Percentiles rank a stretch among this genome's conserved stretches.
phyloP scores from a whole-genome alignment of 2,888 invertebrate genomes.

The Sesia apiformis region DNA sequence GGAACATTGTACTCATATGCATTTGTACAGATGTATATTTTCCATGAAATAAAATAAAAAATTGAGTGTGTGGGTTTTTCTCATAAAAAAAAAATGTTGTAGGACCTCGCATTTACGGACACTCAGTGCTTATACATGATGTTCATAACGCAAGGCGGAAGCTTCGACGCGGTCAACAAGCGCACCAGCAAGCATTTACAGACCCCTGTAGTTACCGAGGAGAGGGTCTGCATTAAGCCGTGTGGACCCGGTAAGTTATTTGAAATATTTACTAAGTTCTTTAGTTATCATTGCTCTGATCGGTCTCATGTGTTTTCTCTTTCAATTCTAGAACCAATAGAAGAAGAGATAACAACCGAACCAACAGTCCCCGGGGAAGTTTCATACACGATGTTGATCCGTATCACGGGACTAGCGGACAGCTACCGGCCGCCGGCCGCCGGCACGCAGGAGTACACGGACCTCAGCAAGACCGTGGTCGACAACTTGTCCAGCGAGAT shows the following conservation, averaged over 20 bases:
- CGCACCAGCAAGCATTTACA: conserved; percentile 86
- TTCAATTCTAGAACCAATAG: conserved; percentile 54
- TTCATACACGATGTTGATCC: conserved; percentile 81
- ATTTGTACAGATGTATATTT: no score
- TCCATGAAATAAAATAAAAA: no score
- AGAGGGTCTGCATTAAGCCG: conserved; percentile 87
- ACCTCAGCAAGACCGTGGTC: conserved; percentile 68
- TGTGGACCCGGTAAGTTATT: conserved; percentile 80
- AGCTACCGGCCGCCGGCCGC: conserved; percentile 83
- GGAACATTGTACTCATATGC: no score
- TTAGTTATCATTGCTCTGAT: background rate
- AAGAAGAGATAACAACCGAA: conserved; percentile 72
- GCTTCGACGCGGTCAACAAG: conserved; percentile 87
- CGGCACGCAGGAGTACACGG: conserved; percentile 82
- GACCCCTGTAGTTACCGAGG: conserved; percentile 81
- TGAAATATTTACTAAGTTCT: background rate
- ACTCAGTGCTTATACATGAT: conserved; percentile 89
- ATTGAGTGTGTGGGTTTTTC: no score
- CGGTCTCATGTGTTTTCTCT: background rate
- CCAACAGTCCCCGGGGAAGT: conserved; percentile 78
- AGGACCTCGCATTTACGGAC: conserved; percentile 89
- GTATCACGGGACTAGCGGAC: conserved; percentile 84
- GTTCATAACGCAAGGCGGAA: conserved; percentile 89
- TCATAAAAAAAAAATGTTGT: conserved; percentile 9
- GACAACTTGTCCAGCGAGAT: conserved; percentile 24